These are phyloP conservation scores for Thera britannica DNA, from an alignment of 2,888 invertebrate genomes.

Conservation along the genomic window DNA sequence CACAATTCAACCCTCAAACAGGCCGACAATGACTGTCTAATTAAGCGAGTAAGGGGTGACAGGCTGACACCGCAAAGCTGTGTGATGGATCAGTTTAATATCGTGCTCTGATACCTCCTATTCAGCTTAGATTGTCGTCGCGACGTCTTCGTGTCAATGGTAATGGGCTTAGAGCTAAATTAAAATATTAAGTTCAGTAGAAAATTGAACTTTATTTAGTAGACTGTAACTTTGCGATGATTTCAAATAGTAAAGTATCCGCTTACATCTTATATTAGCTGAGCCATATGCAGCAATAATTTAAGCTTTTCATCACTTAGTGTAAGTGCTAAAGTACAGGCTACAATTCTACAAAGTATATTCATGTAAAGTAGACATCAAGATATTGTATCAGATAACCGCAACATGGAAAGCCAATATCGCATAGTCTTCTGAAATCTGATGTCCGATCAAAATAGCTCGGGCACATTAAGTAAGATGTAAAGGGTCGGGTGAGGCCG, in stretches of 20 bases:
- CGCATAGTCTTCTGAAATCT: conserved; percentile 65
- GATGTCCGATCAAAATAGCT: conserved; percentile 72
- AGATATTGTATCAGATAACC: conserved; percentile 44
- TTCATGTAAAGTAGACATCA: conserved; percentile 2
- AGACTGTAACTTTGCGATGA: not conserved
- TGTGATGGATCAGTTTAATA: conserved; percentile 83
- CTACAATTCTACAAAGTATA: no score
- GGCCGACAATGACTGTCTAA: conserved; percentile 77
- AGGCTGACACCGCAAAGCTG: conserved; percentile 80
- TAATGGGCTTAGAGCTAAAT: conserved; percentile 40
- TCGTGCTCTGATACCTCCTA: conserved; percentile 58
- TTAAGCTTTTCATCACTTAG: no score
- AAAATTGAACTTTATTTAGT: not conserved
- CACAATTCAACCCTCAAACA: conserved; percentile 55
- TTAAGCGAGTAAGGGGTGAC: conserved; percentile 80
- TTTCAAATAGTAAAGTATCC: no score
- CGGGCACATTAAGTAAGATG: conserved; percentile 78
- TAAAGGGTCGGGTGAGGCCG: conserved; percentile 69
- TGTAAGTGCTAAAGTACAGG: no score
- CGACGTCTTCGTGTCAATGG: conserved; percentile 58
- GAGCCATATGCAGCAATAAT: no score
- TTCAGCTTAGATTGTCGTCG: conserved; percentile 52
- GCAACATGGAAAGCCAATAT: conserved; percentile 61
- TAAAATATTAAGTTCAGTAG: conserved; percentile 8
- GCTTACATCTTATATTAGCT: no score